Conservation (phyloP, 2,113 vertebrate genomes). For the Symphodus melops region DNA sequence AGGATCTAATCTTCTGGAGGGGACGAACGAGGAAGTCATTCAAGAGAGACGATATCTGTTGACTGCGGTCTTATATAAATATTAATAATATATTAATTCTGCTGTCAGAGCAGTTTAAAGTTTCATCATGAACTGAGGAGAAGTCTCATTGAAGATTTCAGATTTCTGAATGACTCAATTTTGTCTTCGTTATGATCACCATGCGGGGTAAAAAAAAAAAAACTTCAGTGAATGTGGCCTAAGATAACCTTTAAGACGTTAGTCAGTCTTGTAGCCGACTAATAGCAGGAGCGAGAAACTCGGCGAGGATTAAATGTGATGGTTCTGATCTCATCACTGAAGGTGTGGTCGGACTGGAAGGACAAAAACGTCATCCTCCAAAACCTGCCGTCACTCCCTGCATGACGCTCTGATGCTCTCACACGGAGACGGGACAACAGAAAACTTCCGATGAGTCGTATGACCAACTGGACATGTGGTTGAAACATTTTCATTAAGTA, state of each 20-base stretch:
- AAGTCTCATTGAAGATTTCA: not conserved
- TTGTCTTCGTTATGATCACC: too few species aligned
- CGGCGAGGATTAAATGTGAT: not conserved
- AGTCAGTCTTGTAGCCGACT: not conserved
- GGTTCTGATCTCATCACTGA: conserved; percentile 52
- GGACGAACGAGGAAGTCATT: not conserved
- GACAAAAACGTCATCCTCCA: conserved; percentile 39
- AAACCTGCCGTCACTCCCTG: conserved; percentile 3
- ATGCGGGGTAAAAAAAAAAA: not conserved
- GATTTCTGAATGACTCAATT: not conserved
- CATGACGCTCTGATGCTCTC: conserved; percentile 20
- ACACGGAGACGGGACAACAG: conserved; percentile 1
- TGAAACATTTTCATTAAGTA: not conserved
- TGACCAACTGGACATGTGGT: not conserved
- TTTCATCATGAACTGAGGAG: not conserved
- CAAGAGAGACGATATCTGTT: not conserved
- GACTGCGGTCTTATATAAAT: not conserved
- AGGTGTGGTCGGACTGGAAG: conserved; percentile 27
- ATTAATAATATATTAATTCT: not conserved
- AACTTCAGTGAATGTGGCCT: not conserved
- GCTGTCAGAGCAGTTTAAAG: not conserved
- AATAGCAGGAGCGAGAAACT: not conserved
- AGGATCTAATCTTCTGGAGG: conserved; percentile 16
- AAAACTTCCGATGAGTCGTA: not conserved
- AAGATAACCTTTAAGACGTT: not conserved